Evolutionary conservation across 2,888 invertebrate species (phyloP), one percentile per base, ranked within the genome.

Genomic region (Lymantria dispar): DNA sequence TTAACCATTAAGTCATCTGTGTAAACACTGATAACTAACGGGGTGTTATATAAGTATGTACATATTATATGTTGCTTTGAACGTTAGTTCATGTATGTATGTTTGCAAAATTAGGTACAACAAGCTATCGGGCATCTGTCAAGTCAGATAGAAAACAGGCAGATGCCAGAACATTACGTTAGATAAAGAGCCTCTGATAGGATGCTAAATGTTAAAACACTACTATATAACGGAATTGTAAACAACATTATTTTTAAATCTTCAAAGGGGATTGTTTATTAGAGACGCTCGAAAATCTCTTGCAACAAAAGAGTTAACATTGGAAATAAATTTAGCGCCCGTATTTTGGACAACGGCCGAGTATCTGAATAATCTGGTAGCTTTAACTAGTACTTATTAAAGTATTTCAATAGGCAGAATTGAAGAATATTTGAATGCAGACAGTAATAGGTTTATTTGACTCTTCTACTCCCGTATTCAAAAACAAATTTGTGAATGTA

Each of bases 181-280:
- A 54, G 45, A 50, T 56, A 62, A 31, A 36, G 11, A 54, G 50
- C 43, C 46, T 57, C 50, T 54, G 58, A 62, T 70, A 70, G 69
- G 71, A 70, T 58, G 59, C 63, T 64, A 68, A 58, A 70, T 69
- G 74, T 70, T 63, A 64, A 62, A 68, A 69, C 70, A 60, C 72
- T 68, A 56, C 72, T 73, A 74, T 78, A 72, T 68, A 62, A 64
- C 70, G 58, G 69, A 50, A 63, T 71, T 66, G 78, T 84, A 84
- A 84, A 83, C 81, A 83, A 56, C 64, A 72, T 76, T 85, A 84
- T 85, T 83, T 83, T 68, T 57, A 71, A 72, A 79, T 77, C 83
- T 80, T 86, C 87, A 88, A 88, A 87, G 87, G 74, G 70, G 69
- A 77, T 79, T 79, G 78, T 78, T 80, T 81, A 78, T 74, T 70